Evolutionary conservation across 2,888 invertebrate genomes (phyloP), one percentile per base, ranked within the genome.

Genomic region (Phyto melanocephala): DNA sequence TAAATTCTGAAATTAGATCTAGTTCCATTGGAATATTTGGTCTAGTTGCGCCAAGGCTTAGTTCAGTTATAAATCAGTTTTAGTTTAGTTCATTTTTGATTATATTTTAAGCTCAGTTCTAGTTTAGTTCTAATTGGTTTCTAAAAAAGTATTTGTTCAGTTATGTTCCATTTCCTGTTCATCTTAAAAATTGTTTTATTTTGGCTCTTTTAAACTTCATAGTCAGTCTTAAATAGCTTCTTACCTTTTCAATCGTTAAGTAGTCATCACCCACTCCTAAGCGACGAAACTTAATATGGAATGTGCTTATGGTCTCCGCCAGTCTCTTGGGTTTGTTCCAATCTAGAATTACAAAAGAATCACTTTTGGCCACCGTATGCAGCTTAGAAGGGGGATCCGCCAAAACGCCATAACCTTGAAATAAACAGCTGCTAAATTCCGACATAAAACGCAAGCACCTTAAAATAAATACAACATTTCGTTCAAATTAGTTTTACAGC

Each of bases 331-430:
- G 96, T 0, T 94, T 91, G 0, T 94, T 93, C 96, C 96, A 97
- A 87, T 95, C 95, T 0, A 96, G 91, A 67, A 96, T 94, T 0
- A 95, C 95, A 90, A 95, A 96, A 88, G 94, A 94, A 0, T 94
- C 94, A 86, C 95, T 94, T 81, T 96, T 94, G 88, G 95, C 95
- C 40, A 95, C 94, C 6, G 96, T 93, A 86, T 94, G 94, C 1
- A 96, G 92, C 63, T 93, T 92, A 0, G 93, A 93, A 0, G 96
- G 96, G 0, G 95, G 92, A 33, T 95, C 94, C 0, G 96, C 95
- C 1, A 96, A 92, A 0, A 96, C 96, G 0, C 96, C 96, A 90
- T 96, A 96, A 15, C 96, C 96, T 91, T 96, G 95, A 84, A 96
- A 93, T 22, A 96, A 92, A 88, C 96, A 96, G 92, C 95, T 96